Evolutionary conservation across 2,797 vertebrate genomes (phyloP).

Genomic region (Clarias pachynema): DNA sequence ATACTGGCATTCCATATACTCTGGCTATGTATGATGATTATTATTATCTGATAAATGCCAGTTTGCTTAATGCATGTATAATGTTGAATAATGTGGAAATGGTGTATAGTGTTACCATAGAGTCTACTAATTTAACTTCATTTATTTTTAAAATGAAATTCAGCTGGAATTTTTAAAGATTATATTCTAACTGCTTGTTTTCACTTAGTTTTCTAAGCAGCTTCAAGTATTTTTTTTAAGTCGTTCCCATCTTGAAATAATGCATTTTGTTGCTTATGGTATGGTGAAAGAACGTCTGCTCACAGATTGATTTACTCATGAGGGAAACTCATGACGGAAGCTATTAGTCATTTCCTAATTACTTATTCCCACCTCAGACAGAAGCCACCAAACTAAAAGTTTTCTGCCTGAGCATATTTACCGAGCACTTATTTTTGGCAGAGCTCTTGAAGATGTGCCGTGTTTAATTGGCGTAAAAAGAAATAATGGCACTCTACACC

Average conservation of each 20-base stretch:
- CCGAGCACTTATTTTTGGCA: constrained; percentile 50
- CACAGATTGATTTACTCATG: constrained; percentile 40
- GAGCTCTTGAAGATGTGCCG: constrained; percentile 53
- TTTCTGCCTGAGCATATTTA: constrained; percentile 49
- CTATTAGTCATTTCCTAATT: constrained; percentile 52
- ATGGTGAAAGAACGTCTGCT: constrained; percentile 15
- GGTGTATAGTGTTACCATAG: neutral
- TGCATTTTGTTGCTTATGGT: constrained; percentile 12
- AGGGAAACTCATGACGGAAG: constrained; percentile 35
- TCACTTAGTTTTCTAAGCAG: neutral
- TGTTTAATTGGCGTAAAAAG: constrained; percentile 54
- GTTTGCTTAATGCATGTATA: neutral
- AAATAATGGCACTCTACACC: constrained; percentile 56
- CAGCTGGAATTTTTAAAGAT: neutral
- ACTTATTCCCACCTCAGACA: constrained; percentile 39
- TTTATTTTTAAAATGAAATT: neutral
- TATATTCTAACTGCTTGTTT: constrained; percentile 2
- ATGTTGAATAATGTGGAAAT: neutral
- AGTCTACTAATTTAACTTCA: neutral
- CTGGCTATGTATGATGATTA: neutral
- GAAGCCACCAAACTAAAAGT: constrained; percentile 47
- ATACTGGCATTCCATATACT: constrained; percentile 7
- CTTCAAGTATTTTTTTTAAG: neutral
- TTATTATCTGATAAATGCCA: neutral
- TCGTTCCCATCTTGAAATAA: neutral